These are phyloP conservation scores for Dicaeum eximium DNA, from an alignment of 2,113 vertebrate species.

Conservation along the genomic window DNA sequence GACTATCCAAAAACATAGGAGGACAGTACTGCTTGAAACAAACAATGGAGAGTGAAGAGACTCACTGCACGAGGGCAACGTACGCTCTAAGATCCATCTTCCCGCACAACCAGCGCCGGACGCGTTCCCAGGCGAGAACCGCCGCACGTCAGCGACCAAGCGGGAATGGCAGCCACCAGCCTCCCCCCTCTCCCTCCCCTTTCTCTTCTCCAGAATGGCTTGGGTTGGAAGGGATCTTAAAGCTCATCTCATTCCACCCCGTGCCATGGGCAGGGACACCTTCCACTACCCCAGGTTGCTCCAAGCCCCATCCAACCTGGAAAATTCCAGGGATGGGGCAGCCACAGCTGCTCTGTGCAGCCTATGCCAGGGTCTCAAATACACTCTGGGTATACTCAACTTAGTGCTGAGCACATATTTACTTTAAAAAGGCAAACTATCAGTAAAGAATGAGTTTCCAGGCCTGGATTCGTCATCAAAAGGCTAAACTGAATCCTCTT, in stretches of 20 bases:
- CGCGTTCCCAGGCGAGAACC: rapidly evolving
- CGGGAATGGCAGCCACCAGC: rapidly evolving
- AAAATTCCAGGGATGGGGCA: neutral
- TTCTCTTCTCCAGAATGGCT: neutral
- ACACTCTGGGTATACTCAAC: too few species aligned
- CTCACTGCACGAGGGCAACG: constrained; percentile 44
- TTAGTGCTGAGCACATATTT: neutral
- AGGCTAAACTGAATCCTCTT: neutral
- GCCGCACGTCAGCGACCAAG: neutral
- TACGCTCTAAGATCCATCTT: constrained; percentile 15
- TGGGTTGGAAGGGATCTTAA: neutral
- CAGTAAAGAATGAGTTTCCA: neutral
- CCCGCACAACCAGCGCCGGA: neutral
- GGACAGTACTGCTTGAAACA: constrained; percentile 93
- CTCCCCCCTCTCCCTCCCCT: neutral
- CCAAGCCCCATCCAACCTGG: rapidly evolving
- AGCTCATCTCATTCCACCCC: neutral
- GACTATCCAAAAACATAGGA: constrained; percentile 95
- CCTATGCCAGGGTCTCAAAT: neutral
- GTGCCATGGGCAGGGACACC: neutral
- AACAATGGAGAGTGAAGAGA: constrained; percentile 76
- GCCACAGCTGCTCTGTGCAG: neutral
- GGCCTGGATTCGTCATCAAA: neutral
- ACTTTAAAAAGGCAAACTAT: neutral
- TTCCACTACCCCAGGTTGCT: neutral